Conservation (phyloP, 2,113 vertebrate genomes). For the Phalacrocorax carbo region DNA sequence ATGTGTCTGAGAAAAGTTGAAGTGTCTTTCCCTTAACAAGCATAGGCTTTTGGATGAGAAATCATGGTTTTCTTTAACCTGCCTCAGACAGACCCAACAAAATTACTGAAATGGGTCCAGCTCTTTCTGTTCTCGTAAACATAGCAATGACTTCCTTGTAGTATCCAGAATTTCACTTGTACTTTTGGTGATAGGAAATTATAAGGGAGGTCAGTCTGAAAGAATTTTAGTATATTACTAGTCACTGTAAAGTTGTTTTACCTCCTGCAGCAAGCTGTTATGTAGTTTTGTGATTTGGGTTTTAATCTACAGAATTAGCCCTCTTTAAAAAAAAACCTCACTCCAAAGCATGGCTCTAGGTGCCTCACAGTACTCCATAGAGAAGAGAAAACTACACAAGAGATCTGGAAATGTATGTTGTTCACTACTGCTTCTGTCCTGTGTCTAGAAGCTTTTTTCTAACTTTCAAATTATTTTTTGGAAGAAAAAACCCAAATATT, state of each 20-base stretch:
- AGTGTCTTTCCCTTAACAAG: background rate
- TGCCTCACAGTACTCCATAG: accelerated
- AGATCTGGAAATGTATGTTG: background rate
- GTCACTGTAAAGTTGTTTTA: background rate
- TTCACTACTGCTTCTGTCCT: background rate
- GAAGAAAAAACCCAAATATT: background rate
- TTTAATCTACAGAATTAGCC: background rate
- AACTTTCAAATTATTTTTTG: background rate
- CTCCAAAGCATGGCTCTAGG: background rate
- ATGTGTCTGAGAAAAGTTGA: conserved; percentile 22
- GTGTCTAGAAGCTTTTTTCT: background rate
- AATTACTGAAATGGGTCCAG: background rate
- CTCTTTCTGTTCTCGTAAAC: background rate
- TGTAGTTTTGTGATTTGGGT: background rate
- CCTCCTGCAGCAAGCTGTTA: background rate
- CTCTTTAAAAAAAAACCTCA: background rate
- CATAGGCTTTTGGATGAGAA: background rate
- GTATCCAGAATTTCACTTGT: background rate
- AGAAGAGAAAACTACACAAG: background rate
- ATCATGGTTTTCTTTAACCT: conserved; percentile 10
- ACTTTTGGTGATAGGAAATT: background rate
- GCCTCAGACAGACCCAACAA: background rate
- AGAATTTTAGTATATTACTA: background rate
- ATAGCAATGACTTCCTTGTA: background rate
- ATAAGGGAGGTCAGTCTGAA: background rate